A percentile compares a stretch with the other conserved stretches of the same genome.
These are phyloP conservation scores for Euclidia mi DNA, from an alignment of 2,888 invertebrate genomes.

Conservation along the genomic window DNA sequence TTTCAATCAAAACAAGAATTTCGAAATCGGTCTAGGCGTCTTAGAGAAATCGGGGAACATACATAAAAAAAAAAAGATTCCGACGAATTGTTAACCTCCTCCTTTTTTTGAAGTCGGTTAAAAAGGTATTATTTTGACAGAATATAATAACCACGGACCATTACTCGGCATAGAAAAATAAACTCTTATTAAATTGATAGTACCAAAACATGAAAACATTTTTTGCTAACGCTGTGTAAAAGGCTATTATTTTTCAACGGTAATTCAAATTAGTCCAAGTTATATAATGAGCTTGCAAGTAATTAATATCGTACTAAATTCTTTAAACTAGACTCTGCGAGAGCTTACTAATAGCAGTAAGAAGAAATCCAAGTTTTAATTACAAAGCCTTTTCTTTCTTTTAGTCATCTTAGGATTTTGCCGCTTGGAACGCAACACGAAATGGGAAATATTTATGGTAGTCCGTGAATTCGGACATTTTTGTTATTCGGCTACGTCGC, in stretches of 20 bases:
- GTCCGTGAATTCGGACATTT: neutral
- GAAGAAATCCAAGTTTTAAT: constrained; percentile 32
- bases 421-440: constrained; percentile 24
- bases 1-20: too few species aligned
- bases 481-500: too few species aligned
- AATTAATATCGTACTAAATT: constrained; percentile 13
- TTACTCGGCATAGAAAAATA: too few species aligned
- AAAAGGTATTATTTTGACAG: too few species aligned
- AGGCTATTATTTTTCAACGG: neutral
- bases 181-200: neutral
- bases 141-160: too few species aligned
- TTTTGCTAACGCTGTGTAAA: neutral
- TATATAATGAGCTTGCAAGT: constrained; percentile 10
- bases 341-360: constrained; percentile 15
- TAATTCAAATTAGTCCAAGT: constrained; percentile 7
- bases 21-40: too few species aligned
- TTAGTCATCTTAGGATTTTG: constrained; percentile 30
- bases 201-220: neutral
- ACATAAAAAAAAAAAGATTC: too few species aligned
- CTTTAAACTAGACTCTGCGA: constrained; percentile 11
- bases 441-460: constrained; percentile 7
- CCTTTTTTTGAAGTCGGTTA: too few species aligned
- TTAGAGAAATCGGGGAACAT: too few species aligned
- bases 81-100: too few species aligned
- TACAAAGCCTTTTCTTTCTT: constrained; percentile 28